phyloP scores from a whole-genome alignment of 2,113 vertebrate genomes.

The Gallinago paraguaiae region DNA sequence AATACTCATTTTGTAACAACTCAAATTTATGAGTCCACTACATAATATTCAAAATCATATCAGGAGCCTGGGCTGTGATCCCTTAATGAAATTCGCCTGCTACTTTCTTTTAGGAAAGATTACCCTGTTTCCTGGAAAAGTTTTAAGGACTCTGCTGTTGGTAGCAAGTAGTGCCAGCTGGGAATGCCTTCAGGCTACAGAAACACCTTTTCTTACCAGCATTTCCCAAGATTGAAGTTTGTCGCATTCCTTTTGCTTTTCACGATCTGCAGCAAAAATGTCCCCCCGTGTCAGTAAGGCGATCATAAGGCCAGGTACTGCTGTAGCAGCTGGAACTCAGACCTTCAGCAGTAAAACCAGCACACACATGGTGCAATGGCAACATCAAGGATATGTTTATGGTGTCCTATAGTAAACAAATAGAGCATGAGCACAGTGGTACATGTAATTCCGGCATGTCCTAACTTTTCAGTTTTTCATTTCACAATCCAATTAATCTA shows the following conservation, averaged over 20 bases:
- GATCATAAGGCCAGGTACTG: background rate
- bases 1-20: background rate
- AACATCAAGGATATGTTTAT: background rate
- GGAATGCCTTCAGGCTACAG: background rate
- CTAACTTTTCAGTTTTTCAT: background rate
- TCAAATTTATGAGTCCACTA: background rate
- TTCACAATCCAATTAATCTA: background rate
- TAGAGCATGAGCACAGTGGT: accelerated
- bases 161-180: background rate
- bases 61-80: background rate
- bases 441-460: background rate
- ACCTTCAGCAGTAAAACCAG: background rate
- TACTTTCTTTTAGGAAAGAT: background rate
- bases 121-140: background rate
- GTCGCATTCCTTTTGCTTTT: background rate
- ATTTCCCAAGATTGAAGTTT: background rate
- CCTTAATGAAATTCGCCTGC: background rate
- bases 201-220: background rate
- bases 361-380: background rate
- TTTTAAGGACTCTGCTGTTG: background rate
- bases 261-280: background rate
- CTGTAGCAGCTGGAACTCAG: background rate
- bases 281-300: background rate
- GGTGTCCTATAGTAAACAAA: background rate
- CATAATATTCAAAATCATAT: background rate